These are phyloP conservation scores for Chelon auratus DNA, from an alignment of 2,797 vertebrate genomes.

Conservation along the genomic window DNA sequence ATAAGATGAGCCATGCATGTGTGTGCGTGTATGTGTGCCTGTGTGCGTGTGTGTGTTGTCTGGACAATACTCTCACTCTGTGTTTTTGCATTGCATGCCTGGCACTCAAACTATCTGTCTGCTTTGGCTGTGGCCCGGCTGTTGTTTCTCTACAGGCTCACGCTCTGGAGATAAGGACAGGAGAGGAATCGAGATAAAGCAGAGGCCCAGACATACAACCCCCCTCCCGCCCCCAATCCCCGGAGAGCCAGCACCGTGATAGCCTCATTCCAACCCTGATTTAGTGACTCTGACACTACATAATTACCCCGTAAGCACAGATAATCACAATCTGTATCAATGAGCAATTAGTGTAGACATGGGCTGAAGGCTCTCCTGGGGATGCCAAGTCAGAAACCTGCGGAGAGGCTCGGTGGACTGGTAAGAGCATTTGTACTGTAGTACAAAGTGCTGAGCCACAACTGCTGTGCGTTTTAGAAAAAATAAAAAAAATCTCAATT, in stretches of 20 bases:
- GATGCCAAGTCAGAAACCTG: constrained; percentile 40
- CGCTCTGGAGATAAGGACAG: constrained; percentile 81
- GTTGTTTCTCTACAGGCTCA: constrained; percentile 82
- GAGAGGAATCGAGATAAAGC: constrained; percentile 78
- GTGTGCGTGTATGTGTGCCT: constrained; percentile 17
- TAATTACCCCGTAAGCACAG: constrained; percentile 78
- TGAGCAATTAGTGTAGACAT: constrained; percentile 80
- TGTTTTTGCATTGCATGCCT: constrained; percentile 75
- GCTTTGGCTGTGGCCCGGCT: constrained; percentile 71
- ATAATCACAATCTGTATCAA: constrained; percentile 82
- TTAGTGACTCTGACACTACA: constrained; percentile 78
- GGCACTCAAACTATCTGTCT: constrained; percentile 79
- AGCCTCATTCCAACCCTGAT: constrained; percentile 78
- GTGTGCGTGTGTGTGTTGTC: constrained; percentile 13
- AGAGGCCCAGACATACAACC: constrained; percentile 63
- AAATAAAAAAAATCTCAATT: not conserved
- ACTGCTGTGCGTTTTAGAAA: not conserved
- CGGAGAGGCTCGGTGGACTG: constrained; percentile 30
- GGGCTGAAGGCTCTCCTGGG: constrained; percentile 68
- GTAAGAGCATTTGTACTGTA: constrained; percentile 5
- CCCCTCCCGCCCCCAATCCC: constrained; percentile 47
- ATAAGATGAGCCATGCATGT: constrained; percentile 30
- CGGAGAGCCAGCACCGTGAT: constrained; percentile 71
- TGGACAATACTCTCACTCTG: constrained; percentile 47
- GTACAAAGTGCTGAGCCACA: constrained; percentile 23